phyloP scores from a whole-genome alignment of 2,797 vertebrate genomes.

The Sarcophilus harrisii region DNA sequence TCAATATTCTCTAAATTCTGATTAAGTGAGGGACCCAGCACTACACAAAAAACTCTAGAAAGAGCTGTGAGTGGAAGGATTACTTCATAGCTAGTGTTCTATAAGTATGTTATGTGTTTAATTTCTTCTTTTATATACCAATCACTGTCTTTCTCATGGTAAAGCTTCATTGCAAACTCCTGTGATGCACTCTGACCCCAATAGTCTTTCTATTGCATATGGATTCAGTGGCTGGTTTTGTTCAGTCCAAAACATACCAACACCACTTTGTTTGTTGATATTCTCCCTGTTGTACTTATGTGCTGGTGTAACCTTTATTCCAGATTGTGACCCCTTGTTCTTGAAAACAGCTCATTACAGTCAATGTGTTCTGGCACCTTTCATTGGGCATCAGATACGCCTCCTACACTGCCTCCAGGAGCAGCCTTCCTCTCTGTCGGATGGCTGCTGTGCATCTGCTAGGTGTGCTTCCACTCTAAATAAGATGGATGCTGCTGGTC shows the following conservation, averaged over 20 bases:
- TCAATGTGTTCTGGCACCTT: not conserved
- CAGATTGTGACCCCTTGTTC: slow-evolving; percentile 1
- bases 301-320: not conserved
- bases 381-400: not conserved
- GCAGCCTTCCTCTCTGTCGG: not conserved
- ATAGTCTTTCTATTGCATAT: not conserved
- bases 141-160: slow-evolving; percentile 13
- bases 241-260: not conserved
- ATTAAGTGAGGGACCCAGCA: not conserved
- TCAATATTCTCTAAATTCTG: not conserved
- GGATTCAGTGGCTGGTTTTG: slow-evolving; percentile 45
- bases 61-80: not conserved
- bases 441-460: slow-evolving; percentile 8
- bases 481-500: not conserved
- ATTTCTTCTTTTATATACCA: not conserved
- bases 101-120: not conserved
- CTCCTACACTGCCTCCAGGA: not conserved
- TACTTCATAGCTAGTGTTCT: not conserved
- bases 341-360: not conserved
- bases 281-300: not conserved
- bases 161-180: not conserved
- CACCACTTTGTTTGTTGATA: slow-evolving; percentile 32
- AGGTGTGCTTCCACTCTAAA: not conserved
- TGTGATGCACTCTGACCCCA: slow-evolving; percentile 11
- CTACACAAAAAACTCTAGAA: slow-evolving; percentile 1